Base-by-base conservation (phyloP, 2,888 invertebrate species). In the Oxycera nigricornis region DNA sequence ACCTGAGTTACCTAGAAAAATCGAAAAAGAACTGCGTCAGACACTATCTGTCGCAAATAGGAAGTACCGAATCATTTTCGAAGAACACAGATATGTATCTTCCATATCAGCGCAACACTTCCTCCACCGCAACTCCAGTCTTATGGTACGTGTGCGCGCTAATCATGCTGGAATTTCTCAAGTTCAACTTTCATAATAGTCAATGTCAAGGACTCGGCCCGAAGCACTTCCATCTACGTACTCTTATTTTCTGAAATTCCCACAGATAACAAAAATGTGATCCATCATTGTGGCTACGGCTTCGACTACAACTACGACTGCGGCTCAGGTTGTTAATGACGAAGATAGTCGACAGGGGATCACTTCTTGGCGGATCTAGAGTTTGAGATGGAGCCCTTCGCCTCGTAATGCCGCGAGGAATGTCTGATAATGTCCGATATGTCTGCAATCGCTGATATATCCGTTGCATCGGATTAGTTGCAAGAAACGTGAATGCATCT, bases 131-230 rank as follows among this genome's bases (percentile, higher is more conserved):
- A 46, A 46, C 46, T 46, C 46, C 17, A 14, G 26, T 31, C 61
- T 61, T 14, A 3, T 3, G n/a, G 17, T 55, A 61, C 61, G 17
- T 17, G 30, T 17, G n/a, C 61, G 11, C 55, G 20, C 41, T 41
- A 11, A 35, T 65, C 17, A 41, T 17, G 41, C 24, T 41, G 65
- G 65, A 65, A 41, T 65, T 65, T n/a, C 24, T 65, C 65, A 65
- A 65, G 65, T 65, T 35, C 31, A 62, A 14, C 39, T 61, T 24
- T 41, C 30, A n/a, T 65, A 41, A 65, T 65, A 39, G 65, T 24
- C 65, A 65, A 65, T 65, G 65, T 65, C 65, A 65, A 65, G 65
- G 65, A 41, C 65, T 65, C 24, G 2, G 30, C 39, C 14, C 24
- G 20, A 22, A 65, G 39, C n/a, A n/a, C 35, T 7, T 30, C 41